Conservation (phyloP, 2,888 invertebrate species). For the Scaptomyza tumidula region DNA sequence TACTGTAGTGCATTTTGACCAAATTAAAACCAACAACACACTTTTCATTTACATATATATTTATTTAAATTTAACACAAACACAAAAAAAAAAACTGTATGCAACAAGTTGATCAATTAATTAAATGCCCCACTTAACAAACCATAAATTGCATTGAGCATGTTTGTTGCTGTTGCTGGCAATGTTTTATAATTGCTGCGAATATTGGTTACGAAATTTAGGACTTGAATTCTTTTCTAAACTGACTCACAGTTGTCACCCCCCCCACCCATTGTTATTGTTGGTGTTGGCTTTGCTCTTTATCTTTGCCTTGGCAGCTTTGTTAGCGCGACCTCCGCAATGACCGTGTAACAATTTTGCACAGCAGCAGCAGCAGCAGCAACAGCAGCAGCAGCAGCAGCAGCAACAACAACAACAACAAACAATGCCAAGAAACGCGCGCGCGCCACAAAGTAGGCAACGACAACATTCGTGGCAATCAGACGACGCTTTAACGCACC, state of each 20-base stretch:
- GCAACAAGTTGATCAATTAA: conserved; percentile 68
- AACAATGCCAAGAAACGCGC: conserved; percentile 68
- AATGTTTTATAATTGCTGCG: not conserved
- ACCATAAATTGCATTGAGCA: too few relatives aligned
- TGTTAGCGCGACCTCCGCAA: conserved; percentile 76
- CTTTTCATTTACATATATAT: not conserved
- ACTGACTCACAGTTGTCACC: conserved; percentile 48
- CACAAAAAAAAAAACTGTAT: not conserved
- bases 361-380: conserved; percentile 40
- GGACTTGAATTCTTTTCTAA: conserved; percentile 31
- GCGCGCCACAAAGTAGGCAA: conserved; percentile 63
- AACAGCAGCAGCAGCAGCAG: conserved; percentile 17
- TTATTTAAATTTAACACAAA: not conserved
- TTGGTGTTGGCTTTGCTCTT: conserved; percentile 21
- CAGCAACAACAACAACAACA: conserved; percentile 27
- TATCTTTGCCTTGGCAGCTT: conserved; percentile 64
- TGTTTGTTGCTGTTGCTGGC: not conserved
- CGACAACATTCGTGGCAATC: conserved; percentile 50
- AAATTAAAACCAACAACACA: not conserved
- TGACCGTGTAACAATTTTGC: conserved; percentile 79
- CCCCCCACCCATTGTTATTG: conserved; percentile 2
- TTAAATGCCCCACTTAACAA: not conserved
- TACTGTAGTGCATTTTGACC: not conserved
- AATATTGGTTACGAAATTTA: conserved; percentile 45
- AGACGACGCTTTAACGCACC: conserved; percentile 53